Conservation (phyloP, 2,888 invertebrate genomes). For the Lutraria lutraria region DNA sequence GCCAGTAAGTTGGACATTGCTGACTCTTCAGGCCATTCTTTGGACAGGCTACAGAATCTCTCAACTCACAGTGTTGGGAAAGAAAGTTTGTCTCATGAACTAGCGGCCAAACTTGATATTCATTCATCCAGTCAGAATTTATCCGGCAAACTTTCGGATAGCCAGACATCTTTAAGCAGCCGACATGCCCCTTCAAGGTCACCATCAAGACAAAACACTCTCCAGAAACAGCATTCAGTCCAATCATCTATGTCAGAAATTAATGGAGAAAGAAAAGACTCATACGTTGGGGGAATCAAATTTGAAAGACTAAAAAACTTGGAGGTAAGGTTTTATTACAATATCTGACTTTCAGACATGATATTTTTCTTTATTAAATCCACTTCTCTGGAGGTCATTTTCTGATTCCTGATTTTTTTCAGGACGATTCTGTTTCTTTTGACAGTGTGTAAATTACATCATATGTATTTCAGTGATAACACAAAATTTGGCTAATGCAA, state of each 20-base stretch:
- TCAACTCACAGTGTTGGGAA: slow-evolving; percentile 1
- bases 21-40: neutral
- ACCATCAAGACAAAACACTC: slow-evolving; percentile 58
- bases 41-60: neutral
- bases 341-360: neutral
- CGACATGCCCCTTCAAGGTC: slow-evolving; percentile 59
- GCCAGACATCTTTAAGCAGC: slow-evolving; percentile 67
- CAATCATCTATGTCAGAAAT: slow-evolving; percentile 63
- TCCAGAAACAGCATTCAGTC: slow-evolving; percentile 57
- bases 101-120: slow-evolving; percentile 13
- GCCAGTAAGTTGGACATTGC: slow-evolving; percentile 12
- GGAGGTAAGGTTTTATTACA: slow-evolving; percentile 39
- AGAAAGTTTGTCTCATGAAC: slow-evolving; percentile 9
- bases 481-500: too few relatives aligned
- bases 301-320: slow-evolving; percentile 68
- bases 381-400: too few relatives aligned
- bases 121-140: slow-evolving; percentile 61
- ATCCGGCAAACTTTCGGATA: slow-evolving; percentile 69
- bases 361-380: too few relatives aligned
- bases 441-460: too few relatives aligned
- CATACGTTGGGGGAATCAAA: slow-evolving; percentile 58
- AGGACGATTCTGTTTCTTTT: too few relatives aligned
- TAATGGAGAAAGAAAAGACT: slow-evolving; percentile 61
- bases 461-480: too few relatives aligned
- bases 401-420: too few relatives aligned